Evolutionary conservation across 2,797 vertebrate genomes (phyloP).

Genomic region (Anas acuta): DNA sequence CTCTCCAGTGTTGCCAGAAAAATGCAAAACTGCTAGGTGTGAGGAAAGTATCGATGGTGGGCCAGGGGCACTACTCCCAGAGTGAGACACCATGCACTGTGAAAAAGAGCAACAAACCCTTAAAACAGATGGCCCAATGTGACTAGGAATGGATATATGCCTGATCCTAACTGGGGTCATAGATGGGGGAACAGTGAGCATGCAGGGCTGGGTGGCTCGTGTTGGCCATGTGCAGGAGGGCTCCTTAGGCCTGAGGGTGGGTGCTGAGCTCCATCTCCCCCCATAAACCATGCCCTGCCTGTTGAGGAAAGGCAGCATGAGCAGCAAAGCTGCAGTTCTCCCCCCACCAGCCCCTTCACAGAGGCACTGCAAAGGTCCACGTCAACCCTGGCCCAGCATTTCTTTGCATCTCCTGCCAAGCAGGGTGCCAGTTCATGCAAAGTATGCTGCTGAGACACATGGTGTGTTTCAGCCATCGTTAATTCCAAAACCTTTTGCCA

Average conservation of each 20-base stretch:
- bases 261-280: not conserved
- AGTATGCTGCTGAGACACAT: not conserved
- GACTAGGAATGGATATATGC: not conserved
- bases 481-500: slow-evolving; percentile 53
- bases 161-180: not conserved
- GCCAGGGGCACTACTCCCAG: not conserved
- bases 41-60: not conserved
- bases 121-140: not conserved
- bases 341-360: not conserved
- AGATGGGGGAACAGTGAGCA: not conserved
- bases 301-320: not conserved
- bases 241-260: not conserved
- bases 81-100: fast-evolving
- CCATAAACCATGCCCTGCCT: not conserved
- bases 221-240: fast-evolving
- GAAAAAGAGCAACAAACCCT: not conserved
- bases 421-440: slow-evolving; percentile 1
- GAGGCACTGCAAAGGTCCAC: fast-evolving
- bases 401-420: slow-evolving; percentile 15
- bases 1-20: not conserved
- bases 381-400: not conserved
- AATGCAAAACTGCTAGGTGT: not conserved
- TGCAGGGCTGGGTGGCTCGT: not conserved
- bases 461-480: slow-evolving; percentile 23
- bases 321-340: not conserved